Conservation (phyloP, 2,797 vertebrate species). For the Acridotheres tristis region DNA sequence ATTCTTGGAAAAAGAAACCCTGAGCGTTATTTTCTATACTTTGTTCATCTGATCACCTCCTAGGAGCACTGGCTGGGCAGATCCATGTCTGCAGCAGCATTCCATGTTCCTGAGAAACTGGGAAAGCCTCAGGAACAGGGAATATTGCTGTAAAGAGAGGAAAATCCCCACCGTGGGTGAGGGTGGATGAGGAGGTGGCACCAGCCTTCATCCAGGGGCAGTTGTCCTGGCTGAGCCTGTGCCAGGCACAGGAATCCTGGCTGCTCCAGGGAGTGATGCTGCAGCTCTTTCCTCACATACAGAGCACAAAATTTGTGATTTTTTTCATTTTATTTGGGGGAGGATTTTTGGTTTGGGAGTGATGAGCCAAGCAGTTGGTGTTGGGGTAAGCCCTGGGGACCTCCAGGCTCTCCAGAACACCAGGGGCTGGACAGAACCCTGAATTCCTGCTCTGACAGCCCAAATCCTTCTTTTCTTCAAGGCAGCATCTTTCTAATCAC, state of each 20-base stretch:
- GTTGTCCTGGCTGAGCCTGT: not conserved
- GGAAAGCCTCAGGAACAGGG: not conserved
- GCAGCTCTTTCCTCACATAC: not conserved
- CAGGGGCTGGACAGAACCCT: not conserved
- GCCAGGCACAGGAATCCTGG: not conserved
- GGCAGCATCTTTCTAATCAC: not conserved
- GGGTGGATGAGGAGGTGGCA: not conserved
- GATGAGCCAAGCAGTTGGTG: not conserved
- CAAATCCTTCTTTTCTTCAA: not conserved
- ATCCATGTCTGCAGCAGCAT: not conserved
- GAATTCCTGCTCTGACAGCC: not conserved
- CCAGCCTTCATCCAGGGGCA: not conserved
- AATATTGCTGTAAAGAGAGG: fast-evolving
- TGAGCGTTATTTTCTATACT: fast-evolving
- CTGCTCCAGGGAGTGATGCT: not conserved
- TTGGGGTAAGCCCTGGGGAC: not conserved
- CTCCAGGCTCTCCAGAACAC: not conserved
- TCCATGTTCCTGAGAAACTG: not conserved
- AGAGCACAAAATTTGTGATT: not conserved
- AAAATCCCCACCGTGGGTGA: not conserved
- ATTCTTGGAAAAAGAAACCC: fast-evolving
- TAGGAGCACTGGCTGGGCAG: not conserved
- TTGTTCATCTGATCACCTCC: fast-evolving
- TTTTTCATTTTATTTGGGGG: not conserved
- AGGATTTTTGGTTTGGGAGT: not conserved